Percentiles rank a stretch among this genome's conserved stretches.
Evolutionary conservation across 1,140 invertebrate genomes (phyloP).

Genomic region (Drosophila albomicans): DNA sequence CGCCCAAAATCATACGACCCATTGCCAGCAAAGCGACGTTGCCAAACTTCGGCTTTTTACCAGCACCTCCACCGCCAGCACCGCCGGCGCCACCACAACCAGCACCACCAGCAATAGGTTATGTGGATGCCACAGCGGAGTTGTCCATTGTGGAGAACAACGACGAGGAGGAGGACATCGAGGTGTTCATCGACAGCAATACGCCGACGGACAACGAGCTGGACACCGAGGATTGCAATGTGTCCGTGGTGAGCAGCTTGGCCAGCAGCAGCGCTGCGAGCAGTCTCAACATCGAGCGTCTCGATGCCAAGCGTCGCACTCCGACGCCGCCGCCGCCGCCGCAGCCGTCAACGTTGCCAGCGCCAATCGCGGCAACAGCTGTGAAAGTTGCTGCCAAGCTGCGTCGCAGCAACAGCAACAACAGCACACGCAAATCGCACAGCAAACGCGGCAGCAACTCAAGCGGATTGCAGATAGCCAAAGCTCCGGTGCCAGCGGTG

Average conservation of each 20-base stretch:
- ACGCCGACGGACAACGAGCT: conserved; percentile 84
- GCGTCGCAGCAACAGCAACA: conserved; percentile 24
- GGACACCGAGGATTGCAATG: conserved; percentile 65
- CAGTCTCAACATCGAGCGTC: conserved; percentile 83
- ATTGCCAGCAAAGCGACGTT: conserved; percentile 81
- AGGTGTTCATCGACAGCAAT: conserved; percentile 82
- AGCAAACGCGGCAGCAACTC: conserved; percentile 16
- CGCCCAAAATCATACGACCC: conserved; percentile 30
- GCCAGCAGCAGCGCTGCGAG: conserved; percentile 81
- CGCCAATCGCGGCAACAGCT: neutral
- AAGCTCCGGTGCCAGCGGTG: conserved; percentile 45
- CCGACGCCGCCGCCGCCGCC: conserved; percentile 3
- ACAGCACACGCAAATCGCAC: neutral
- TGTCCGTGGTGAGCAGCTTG: conserved; percentile 73
- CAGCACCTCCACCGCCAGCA: conserved; percentile 15
- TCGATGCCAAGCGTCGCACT: conserved; percentile 34
- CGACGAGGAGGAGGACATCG: conserved; percentile 73
- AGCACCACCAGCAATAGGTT: neutral
- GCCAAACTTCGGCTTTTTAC: conserved; percentile 75
- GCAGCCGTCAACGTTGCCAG: neutral
- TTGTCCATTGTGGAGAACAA: conserved; percentile 10
- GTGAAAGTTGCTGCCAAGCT: neutral
- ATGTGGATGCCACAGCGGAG: conserved; percentile 8
- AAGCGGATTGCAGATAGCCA: conserved; percentile 61
- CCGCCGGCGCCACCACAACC: neutral